A percentile compares a stretch with the other conserved stretches of the same genome.
phyloP scores from a whole-genome alignment of 2,888 invertebrate species.

The Hemithea aestivaria region DNA sequence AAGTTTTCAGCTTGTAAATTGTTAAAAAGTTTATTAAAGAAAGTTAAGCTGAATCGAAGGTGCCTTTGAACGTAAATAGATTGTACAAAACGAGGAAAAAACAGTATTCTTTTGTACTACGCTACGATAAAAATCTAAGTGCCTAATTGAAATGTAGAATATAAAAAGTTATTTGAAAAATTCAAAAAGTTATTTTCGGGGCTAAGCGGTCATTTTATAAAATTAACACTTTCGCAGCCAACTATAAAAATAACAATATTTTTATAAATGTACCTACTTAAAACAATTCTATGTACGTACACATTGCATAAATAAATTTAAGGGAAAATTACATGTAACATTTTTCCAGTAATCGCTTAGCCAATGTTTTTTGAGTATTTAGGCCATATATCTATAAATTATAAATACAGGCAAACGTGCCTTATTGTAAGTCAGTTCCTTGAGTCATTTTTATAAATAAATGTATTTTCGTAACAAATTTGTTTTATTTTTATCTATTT shows the following conservation, averaged over 20 bases:
- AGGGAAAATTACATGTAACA: conserved; percentile 2
- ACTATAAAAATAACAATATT: too few species aligned
- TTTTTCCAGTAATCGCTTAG: conserved; percentile 5
- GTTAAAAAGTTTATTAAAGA: not conserved
- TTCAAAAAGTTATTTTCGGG: too few species aligned
- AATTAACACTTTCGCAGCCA: too few species aligned
- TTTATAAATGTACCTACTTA: too few species aligned
- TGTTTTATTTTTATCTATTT: conserved; percentile 24
- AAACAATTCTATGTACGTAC: too few species aligned
- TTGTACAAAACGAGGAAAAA: conserved; percentile 16
- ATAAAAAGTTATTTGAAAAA: too few species aligned
- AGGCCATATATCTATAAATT: conserved; percentile 32
- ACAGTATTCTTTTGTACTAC: too few species aligned
- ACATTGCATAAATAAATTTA: too few species aligned
- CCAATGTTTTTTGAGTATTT: conserved; percentile 10
- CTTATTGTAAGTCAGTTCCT: conserved; percentile 60
- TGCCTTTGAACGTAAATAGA: conserved; percentile 43
- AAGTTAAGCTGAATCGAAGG: conserved; percentile 66
- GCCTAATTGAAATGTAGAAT: too few species aligned
- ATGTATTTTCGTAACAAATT: conserved; percentile 49
- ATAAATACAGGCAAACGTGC: conserved; percentile 47
- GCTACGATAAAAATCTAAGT: too few species aligned
- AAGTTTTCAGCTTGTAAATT: conserved; percentile 5
- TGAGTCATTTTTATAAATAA: conserved; percentile 64
- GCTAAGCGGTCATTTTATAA: too few species aligned